Evolutionary conservation across 2,113 vertebrate species (phyloP), one percentile per base, ranked within the genome.

Genomic region (Myxocyprinus asiaticus): DNA sequence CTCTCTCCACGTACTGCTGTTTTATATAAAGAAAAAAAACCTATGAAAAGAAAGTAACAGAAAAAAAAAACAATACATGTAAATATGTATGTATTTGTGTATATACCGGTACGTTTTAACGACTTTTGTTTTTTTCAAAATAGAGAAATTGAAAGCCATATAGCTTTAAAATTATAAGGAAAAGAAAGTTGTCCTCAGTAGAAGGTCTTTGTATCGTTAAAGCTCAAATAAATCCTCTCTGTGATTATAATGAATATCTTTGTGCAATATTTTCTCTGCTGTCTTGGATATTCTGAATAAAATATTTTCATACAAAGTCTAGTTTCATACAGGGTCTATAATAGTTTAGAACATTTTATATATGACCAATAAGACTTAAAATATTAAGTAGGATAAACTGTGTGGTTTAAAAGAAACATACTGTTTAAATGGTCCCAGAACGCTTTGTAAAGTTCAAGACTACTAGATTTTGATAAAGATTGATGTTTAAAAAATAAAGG

Each of bases 41-140:
- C 58, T 82, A 76, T 81, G 69, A 82, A 78, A 88, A 80, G 43
- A 80, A 77, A 85, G 78, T 83, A 82, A 88, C 81, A 67, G 71
- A 77, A 82, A 81, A 84, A 73, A 77, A 82, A 81, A 84, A 78
- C 83, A 75, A 70, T 81, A 85, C 73, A 79, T 94, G 93, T 94
- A 94, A 92, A 94, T 94, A 93, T 91, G 83, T 90, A 90, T 88
- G 88, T 93, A 91, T 90, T 85, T 90, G 86, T 94, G 89, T 93
- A 93, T 83, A 93, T 92, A 93, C 89, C 90, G 90, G 77, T 88
- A 91, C 88, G 92, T 94, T 94, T 94, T 92, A 92, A 89, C 67
- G 88, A 50, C 84, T 82, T 86, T 33, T 33, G 22, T 33, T 33
- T 90, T 91, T 93, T 93, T 93, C 89, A 92, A 92, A 92, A 88